phyloP scores from a whole-genome alignment of 2,113 vertebrate species.

The Anarrhichthys ocellatus region DNA sequence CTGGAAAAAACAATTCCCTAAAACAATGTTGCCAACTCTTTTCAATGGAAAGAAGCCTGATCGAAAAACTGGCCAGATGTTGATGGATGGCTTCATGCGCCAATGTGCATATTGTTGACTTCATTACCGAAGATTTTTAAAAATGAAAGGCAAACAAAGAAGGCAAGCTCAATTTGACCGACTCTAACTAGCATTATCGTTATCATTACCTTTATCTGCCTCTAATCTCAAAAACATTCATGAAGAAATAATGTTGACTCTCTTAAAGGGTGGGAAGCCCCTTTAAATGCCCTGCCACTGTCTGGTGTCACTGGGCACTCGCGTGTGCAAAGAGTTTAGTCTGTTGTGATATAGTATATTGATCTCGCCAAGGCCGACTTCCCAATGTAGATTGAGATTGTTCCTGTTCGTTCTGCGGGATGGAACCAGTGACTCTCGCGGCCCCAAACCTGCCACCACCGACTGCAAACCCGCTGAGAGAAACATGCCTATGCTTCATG shows the following conservation, averaged over 20 bases:
- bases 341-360: background rate
- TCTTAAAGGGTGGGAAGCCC: background rate
- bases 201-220: too few species aligned
- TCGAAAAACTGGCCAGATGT: background rate
- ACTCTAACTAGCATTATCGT: background rate
- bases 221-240: too few species aligned
- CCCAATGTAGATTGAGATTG: background rate
- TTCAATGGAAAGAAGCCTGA: background rate
- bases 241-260: background rate
- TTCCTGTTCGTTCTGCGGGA: background rate
- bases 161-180: background rate
- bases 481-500: conserved; percentile 15
- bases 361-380: background rate
- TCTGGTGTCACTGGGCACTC: background rate
- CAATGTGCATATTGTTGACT: background rate
- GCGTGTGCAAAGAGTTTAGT: background rate
- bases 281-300: background rate
- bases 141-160: too few species aligned
- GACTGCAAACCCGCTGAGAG: conserved; percentile 12
- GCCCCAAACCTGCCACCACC: background rate
- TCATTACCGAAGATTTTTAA: too few species aligned
- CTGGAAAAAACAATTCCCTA: background rate
- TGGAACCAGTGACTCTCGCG: background rate
- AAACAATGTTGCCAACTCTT: background rate
- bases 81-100: background rate